Conservation (phyloP, 2,797 vertebrate genomes). For the Poeciliopsis paucimaculata region DNA sequence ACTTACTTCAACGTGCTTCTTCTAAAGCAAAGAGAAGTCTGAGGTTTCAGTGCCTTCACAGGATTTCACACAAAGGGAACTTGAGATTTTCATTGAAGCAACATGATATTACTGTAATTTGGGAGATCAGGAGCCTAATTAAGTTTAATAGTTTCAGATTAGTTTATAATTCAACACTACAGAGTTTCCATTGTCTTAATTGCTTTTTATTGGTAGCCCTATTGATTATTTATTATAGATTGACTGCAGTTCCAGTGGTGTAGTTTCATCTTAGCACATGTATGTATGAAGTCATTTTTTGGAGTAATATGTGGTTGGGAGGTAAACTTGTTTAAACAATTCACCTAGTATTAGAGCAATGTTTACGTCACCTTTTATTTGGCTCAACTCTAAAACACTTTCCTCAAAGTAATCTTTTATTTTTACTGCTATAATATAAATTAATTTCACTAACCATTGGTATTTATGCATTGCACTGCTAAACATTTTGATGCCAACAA, state of each 20-base stretch:
- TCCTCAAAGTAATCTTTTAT: not conserved
- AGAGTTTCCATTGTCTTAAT: not conserved
- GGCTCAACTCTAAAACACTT: not conserved
- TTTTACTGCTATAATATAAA: not conserved
- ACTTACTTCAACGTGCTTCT: slow-evolving; percentile 9
- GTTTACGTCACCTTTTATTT: not conserved
- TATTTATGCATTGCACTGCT: not conserved
- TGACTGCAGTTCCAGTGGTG: not conserved
- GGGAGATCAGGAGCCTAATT: not conserved
- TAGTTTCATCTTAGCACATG: not conserved
- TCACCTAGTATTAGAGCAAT: not conserved
- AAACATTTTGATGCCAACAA: not conserved
- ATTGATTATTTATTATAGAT: not conserved
- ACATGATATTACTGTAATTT: not conserved
- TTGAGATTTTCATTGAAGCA: not conserved
- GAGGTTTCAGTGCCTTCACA: not conserved
- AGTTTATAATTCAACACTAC: not conserved
- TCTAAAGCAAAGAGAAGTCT: slow-evolving; percentile 27
- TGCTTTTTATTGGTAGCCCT: not conserved
- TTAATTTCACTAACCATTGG: not conserved
- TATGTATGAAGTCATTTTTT: not conserved
- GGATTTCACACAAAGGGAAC: slow-evolving; percentile 11
- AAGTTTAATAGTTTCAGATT: not conserved
- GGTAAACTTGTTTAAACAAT: not conserved
- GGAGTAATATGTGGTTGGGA: not conserved